Base-by-base conservation (phyloP, 2,113 vertebrate genomes). In the Salminus brasiliensis region DNA sequence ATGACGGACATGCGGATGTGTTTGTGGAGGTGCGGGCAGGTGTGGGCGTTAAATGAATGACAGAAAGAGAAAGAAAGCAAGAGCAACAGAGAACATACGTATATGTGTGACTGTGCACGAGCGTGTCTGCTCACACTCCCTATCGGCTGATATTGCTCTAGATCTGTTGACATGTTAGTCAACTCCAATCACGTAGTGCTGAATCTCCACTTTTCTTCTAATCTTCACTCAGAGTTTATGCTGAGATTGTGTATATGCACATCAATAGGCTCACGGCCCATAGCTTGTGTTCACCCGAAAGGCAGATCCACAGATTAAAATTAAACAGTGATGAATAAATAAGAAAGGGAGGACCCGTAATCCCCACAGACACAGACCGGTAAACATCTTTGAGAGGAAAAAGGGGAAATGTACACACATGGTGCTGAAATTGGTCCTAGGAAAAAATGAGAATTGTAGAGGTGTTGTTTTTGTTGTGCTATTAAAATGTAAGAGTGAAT, bases 191-290 rank as follows among this genome's bases (percentile, higher is more conserved):
- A 80, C 49, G 66, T 90, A 90, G 83, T 88, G 88, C 88, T 91
- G 89, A 90, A 86, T 90, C 87, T 70, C 79, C 84, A 76, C 84
- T 91, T 91, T 88, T n/a, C 83, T 80, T 91, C 86, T 90, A 89
- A 91, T 90, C 87, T 90, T 88, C 79, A 57, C 78, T 84, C 41
- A 12, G 72, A 81, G 81, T 90, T 91, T 88, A 78, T 89, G 88
- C 89, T 89, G 90, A 91, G 89, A 87, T 87, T 89, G 86, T 87
- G 87, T 86, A 88, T 88, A 88, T 89, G 89, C 84, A 90, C 89
- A 91, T 91, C 90, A 90, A 90, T 89, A 90, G 87, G 79, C 62
- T 74, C 63, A 70, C 59, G 65, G 71, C 68, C 60, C 43, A 65
- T 79, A 76, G 49, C 60, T 11, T 72, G 62, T 29, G 41, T 67